Conservation (phyloP, 2,888 invertebrate genomes). For the Limnephilus lunatus region DNA sequence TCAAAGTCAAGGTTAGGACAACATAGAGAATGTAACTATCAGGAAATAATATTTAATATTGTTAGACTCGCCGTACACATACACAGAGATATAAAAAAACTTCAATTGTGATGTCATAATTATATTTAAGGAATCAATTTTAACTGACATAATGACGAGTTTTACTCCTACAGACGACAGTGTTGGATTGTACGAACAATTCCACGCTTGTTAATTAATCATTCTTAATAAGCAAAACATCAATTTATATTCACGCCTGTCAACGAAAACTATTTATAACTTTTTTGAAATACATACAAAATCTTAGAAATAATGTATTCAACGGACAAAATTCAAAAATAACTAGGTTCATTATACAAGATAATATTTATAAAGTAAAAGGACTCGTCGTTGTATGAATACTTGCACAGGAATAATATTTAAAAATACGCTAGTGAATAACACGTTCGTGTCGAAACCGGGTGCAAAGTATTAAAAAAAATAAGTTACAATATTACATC, state of each 20-base stretch:
- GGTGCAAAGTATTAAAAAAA: no score
- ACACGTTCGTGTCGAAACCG: no score
- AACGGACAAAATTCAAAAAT: neutral
- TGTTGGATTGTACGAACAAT: neutral
- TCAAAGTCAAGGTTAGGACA: conserved; percentile 41
- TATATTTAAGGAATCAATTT: neutral
- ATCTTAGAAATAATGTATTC: neutral
- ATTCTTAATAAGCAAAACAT: neutral
- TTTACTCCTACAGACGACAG: neutral
- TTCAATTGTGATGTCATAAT: neutral
- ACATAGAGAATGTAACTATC: conserved; percentile 42
- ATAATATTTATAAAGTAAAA: neutral
- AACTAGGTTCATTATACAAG: neutral
- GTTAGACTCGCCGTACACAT: neutral
- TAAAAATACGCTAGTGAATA: no score
- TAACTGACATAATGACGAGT: neutral
- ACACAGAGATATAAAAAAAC: neutral
- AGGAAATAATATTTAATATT: conserved; percentile 29
- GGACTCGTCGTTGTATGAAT: neutral
- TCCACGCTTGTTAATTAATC: neutral
- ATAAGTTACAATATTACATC: neutral
- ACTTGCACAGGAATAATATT: neutral
- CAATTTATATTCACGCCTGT: neutral
- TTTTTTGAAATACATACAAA: neutral
- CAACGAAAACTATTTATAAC: neutral